Evolutionary conservation across 1,140 invertebrate genomes (phyloP).

Genomic region (Panagrolaimus sp.): DNA sequence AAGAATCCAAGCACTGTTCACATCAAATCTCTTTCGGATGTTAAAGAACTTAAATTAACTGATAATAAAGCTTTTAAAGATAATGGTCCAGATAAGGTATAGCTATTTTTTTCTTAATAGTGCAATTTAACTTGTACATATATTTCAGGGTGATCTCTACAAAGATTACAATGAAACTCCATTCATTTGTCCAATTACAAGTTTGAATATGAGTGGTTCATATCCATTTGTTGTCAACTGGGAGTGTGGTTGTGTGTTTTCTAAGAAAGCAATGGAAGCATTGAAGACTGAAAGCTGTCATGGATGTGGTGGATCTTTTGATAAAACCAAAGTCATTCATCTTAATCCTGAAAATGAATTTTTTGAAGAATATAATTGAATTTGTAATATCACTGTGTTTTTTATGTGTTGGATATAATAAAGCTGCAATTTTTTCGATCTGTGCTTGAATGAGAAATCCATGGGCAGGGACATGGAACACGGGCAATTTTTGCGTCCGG

Average conservation of each 20-base stretch:
- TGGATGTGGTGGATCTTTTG: conserved; percentile 69
- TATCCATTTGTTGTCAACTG: conserved; percentile 77
- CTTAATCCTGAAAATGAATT: conserved; percentile 77
- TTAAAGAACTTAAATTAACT: conserved; percentile 79
- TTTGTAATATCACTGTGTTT: too few relatives aligned
- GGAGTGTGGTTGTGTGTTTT: conserved; percentile 91
- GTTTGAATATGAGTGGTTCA: conserved; percentile 92
- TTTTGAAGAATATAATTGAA: conserved; percentile 64
- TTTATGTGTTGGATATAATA: too few relatives aligned
- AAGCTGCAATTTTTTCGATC: too few relatives aligned
- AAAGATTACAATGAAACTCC: conserved; percentile 73
- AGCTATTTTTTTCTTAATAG: conserved; percentile 16
- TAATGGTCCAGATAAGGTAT: conserved; percentile 67
- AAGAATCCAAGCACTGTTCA: conserved; percentile 70
- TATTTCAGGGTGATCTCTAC: conserved; percentile 67
- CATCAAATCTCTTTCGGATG: conserved; percentile 81
- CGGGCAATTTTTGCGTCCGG: too few relatives aligned
- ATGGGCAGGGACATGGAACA: too few relatives aligned
- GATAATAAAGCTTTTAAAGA: conserved; percentile 74
- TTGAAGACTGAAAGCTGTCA: conserved; percentile 67
- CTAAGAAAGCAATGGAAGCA: conserved; percentile 86
- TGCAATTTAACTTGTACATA: neutral
- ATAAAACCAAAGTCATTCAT: conserved; percentile 74
- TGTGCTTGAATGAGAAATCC: too few relatives aligned
- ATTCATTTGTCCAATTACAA: conserved; percentile 89